phyloP scores from a whole-genome alignment of 64 coral and sea anemone species.

The Dendronephthya gigantea region DNA sequence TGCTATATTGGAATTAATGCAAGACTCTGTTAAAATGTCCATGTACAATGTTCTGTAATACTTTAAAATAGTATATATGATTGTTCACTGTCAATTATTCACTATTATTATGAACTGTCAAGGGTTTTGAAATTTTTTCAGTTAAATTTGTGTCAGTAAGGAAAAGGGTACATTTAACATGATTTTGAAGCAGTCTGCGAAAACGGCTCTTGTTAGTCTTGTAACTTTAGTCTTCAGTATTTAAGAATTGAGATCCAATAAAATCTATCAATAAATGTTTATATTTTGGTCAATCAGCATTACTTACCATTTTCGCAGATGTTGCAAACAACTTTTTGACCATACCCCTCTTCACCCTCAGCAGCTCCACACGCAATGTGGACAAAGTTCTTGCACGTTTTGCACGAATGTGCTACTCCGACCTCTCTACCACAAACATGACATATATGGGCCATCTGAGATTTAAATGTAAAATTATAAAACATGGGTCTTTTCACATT shows the following conservation, averaged over 20 bases:
- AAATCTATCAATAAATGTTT: no score
- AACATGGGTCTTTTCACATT: not conserved
- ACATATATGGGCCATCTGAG: not conserved
- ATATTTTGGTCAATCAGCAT: not conserved
- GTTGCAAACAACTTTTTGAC: not conserved
- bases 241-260: no score
- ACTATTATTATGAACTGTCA: no score
- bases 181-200: no score
- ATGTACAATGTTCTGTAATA: not conserved
- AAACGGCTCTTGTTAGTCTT: no score
- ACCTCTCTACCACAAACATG: not conserved
- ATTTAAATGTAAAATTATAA: not conserved
- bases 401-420: slow-evolving; percentile 2
- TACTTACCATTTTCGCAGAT: not conserved
- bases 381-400: not conserved
- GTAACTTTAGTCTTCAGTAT: no score
- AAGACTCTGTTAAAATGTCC: not conserved
- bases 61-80: not conserved
- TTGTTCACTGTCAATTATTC: no score
- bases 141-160: no score
- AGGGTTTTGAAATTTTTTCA: no score
- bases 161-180: no score
- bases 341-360: not conserved
- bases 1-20: not conserved
- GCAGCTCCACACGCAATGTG: not conserved